Conservation (phyloP, 1,140 invertebrate genomes). For the Battus philenor region DNA sequence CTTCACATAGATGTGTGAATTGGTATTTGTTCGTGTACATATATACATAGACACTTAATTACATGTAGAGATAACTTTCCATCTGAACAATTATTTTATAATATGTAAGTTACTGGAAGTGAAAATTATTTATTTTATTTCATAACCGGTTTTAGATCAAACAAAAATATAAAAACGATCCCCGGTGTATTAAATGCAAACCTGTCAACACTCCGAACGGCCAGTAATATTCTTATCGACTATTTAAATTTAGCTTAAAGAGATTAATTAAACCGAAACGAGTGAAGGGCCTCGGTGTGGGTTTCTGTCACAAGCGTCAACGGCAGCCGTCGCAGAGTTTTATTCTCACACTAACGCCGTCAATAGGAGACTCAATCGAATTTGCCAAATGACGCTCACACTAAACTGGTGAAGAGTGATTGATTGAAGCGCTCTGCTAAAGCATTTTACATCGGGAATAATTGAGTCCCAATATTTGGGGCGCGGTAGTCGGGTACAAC, state of each 20-base stretch:
- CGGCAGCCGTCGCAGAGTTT: constrained; percentile 58
- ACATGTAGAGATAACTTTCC: no score
- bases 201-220: constrained; percentile 21
- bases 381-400: constrained; percentile 71
- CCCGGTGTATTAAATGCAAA: constrained; percentile 20
- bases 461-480: constrained; percentile 64
- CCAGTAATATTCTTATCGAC: constrained; percentile 40
- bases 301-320: constrained; percentile 57
- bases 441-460: constrained; percentile 60
- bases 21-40: no score
- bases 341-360: constrained; percentile 54
- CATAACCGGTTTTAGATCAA: no score
- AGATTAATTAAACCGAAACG: constrained; percentile 56
- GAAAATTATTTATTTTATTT: no score
- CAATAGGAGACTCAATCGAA: constrained; percentile 63
- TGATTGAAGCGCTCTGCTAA: constrained; percentile 62
- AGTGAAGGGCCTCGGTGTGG: constrained; percentile 30
- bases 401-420: constrained; percentile 71
- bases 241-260: constrained; percentile 64
- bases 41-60: no score
- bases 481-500: constrained; percentile 22
- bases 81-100: no score
- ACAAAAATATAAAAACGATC: no score
- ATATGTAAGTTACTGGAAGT: no score
- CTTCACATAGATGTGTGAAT: no score